Evolutionary conservation across 1,140 invertebrate species (phyloP), one percentile per base, ranked within the genome.

Genomic region (Mizuhopecten yessoensis): DNA sequence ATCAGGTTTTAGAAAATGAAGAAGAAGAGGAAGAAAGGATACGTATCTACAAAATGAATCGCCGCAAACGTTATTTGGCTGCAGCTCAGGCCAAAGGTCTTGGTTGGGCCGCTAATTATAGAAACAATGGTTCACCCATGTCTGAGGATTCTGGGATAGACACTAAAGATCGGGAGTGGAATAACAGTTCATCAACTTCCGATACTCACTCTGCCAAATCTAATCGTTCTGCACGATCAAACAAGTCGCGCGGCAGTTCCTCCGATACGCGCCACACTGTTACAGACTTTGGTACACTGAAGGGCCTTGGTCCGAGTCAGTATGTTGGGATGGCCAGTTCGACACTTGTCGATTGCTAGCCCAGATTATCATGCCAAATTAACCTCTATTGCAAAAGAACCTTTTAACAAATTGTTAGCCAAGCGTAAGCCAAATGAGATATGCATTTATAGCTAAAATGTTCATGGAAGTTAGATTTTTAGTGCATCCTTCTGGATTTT

Each of bases 11-110:
- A 39, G 93, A 94, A 20, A 92, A 95, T 91, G 88, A 93, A 15
- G 95, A 95, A 23, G 89, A 94, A 34, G 95, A 96, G 92, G 89
- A 91, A 49, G 94, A 96, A 88, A 92, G 95, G 86, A 93, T 96
- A 42, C 87, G 89, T 39, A 23, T 95, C 11, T 96, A 96, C 91
- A 96, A 96, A 94, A 95, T 95, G 2, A 96, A 96, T 92, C 92
- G 95, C 9, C 90, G 95, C 49, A 95, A 96, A 91, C 92, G 95
- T 34, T 96, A 95, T 91, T 88, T 96, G 36, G 95, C 95, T 29
- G 95, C 93, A 34, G 94, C 95, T 33, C 94, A 94, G 86, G 94
- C 94, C 17, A 95, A 95, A 93, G 95, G 95, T 34, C 90, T 96
- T 87, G 93, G 94, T 45, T 96, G 95, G 95, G 95, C 91, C 42